Evolutionary conservation across 2,888 invertebrate species (phyloP), one percentile per base, ranked within the genome.

Genomic region (Drosophila nigricruria): DNA sequence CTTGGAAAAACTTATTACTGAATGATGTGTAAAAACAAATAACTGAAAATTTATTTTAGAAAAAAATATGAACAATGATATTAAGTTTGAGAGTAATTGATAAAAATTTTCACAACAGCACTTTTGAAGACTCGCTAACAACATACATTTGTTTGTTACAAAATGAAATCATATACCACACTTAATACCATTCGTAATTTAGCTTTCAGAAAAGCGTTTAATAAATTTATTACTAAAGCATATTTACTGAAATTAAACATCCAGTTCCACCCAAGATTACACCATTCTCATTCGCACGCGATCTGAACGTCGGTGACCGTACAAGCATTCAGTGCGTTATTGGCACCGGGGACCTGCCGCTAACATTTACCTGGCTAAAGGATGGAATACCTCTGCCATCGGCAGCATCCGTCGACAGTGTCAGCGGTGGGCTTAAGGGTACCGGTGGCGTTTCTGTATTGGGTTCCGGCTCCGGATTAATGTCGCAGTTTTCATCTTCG

Each of bases 191-290:
- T 18, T 32, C 43, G 23, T 57, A 34, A 43, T n/a, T 43, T 57
- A 20, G 20, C 14, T 43, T 23, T 8, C 12, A 34, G n/a, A 54
- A 54, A 9, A 25, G 18, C n/a, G n/a, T 43, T n/a, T 32, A 0
- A 12, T 43, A 0, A n/a, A n/a, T 57, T 12, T 16, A 36, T 27
- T 25, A 36, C 14, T 25, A 12, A 59, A 59, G 42, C n/a, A 43
- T 45, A 47, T 70, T 66, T 64, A 60, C 18, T 62, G 27, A 64
- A 73, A 59, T 69, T 50, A 60, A 65, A 69, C 36, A 75, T 71
- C 63, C 93, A 95, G 95, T 94, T 92, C 94, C 94, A 88, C 95
- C 95, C 90, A 94, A 94, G 93, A 94, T 95, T 91, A 95, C 95
- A 92, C 94, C 95, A 90, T 95, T 95, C 93, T 93, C 93, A 90